Percentiles rank a stretch among this genome's conserved stretches.
Conservation (phyloP, 2,797 vertebrate genomes). For the Gadopsis marmoratus region DNA sequence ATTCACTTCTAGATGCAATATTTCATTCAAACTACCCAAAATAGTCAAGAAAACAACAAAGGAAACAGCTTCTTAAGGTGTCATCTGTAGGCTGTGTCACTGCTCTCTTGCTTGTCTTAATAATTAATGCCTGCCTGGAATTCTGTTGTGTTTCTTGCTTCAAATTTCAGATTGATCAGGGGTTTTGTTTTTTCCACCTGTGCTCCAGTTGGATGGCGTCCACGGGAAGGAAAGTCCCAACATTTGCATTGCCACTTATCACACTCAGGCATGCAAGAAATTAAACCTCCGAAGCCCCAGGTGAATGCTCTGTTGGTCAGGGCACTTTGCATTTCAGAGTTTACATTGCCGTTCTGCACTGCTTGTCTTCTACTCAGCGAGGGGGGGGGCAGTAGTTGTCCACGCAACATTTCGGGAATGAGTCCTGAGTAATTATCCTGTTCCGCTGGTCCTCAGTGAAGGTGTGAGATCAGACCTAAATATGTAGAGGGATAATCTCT, state of each 20-base stretch:
- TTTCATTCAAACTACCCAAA: slow-evolving; percentile 23
- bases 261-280: slow-evolving; percentile 66
- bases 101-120: slow-evolving; percentile 49
- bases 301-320: slow-evolving; percentile 66
- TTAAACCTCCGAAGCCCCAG: slow-evolving; percentile 65
- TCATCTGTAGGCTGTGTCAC: slow-evolving; percentile 30
- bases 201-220: slow-evolving; percentile 47
- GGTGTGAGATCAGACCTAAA: slow-evolving; percentile 28
- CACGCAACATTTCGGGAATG: slow-evolving; percentile 20
- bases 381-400: background rate
- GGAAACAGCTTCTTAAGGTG: background rate
- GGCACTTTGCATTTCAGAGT: slow-evolving; percentile 63
- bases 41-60: slow-evolving; percentile 2
- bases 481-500: slow-evolving; percentile 39
- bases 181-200: background rate
- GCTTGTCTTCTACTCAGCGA: slow-evolving; percentile 32
- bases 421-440: slow-evolving; percentile 32
- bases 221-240: slow-evolving; percentile 63
- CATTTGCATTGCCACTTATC: slow-evolving; percentile 68
- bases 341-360: slow-evolving; percentile 55
- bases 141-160: slow-evolving; percentile 33
- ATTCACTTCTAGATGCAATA: slow-evolving; percentile 27
- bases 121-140: slow-evolving; percentile 66
- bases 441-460: slow-evolving; percentile 21
- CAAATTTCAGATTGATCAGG: slow-evolving; percentile 35